These are phyloP conservation scores for Hycleus phaleratus DNA, from an alignment of 1,140 invertebrate genomes.

Conservation along the genomic window DNA sequence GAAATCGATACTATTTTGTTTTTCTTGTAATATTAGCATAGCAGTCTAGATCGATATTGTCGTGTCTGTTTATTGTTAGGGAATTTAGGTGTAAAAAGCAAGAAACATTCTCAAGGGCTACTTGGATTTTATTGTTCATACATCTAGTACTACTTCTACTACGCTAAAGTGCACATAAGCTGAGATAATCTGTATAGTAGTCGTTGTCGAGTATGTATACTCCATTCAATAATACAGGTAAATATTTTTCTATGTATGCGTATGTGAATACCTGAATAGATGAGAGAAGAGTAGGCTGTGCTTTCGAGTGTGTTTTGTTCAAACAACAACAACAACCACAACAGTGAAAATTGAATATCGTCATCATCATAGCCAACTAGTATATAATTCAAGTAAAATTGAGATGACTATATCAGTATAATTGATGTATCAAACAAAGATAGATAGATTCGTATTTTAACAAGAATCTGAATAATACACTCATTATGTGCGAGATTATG, in stretches of 20 bases:
- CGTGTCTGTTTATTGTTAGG: too few species aligned
- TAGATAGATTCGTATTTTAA: too few species aligned
- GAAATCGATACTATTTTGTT: neutral
- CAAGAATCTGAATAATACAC: slow-evolving; percentile 22
- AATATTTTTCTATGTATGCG: slow-evolving; percentile 7
- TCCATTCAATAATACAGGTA: slow-evolving; percentile 16
- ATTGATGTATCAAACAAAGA: too few species aligned
- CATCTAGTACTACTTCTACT: neutral
- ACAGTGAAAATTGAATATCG: slow-evolving; percentile 2
- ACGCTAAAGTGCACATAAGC: slow-evolving; percentile 16
- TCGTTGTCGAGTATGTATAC: neutral
- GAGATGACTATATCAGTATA: too few species aligned
- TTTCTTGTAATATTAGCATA: neutral
- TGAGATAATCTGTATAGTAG: slow-evolving; percentile 10
- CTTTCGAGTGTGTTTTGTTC: slow-evolving; percentile 19
- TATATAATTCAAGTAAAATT: too few species aligned
- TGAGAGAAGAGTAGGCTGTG: slow-evolving; percentile 5
- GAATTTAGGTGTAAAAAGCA: slow-evolving; percentile 3
- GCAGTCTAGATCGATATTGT: neutral
- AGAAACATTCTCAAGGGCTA: neutral
- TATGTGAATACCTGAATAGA: too few species aligned
- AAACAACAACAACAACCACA: neutral
- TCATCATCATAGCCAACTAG: slow-evolving; percentile 7
- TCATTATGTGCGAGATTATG: slow-evolving; percentile 23
- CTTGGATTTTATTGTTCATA: neutral